Evolutionary conservation across 2,797 vertebrate genomes (phyloP).

Genomic region (Myotis daubentonii): DNA sequence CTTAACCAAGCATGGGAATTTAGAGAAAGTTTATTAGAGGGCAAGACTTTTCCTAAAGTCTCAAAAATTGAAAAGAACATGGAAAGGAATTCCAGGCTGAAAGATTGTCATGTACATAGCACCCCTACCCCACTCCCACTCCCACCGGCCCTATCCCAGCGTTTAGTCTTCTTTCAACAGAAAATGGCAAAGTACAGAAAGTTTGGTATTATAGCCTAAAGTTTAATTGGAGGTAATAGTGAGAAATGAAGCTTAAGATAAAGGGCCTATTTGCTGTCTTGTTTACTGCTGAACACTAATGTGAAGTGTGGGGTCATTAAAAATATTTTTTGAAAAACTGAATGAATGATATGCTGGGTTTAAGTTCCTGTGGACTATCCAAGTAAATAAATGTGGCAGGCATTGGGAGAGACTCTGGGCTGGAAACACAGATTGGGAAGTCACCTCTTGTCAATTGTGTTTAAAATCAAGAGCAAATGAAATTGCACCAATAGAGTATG

Average conservation of each 20-base stretch:
- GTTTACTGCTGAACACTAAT: conserved; percentile 2
- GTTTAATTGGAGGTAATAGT: not conserved
- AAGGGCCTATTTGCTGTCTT: conserved; percentile 12
- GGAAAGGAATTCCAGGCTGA: not conserved
- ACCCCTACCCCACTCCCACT: not conserved
- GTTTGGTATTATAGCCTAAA: conserved; percentile 10
- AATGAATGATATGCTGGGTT: not conserved
- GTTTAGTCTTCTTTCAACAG: conserved; percentile 17
- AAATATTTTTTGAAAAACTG: not conserved
- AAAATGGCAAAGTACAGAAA: not conserved
- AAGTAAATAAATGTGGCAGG: not conserved
- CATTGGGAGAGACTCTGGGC: not conserved
- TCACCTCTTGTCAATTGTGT: not conserved
- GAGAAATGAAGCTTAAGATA: not conserved
- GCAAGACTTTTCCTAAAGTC: not conserved
- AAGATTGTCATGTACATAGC: not conserved
- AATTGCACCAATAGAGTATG: not conserved
- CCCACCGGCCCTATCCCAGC: not conserved
- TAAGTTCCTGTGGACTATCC: not conserved
- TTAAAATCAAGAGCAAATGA: conserved; percentile 46
- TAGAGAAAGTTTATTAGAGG: not conserved
- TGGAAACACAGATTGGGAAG: conserved; percentile 1
- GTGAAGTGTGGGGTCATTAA: not conserved
- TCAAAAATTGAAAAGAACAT: conserved; percentile 32
- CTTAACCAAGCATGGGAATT: not conserved